Evolutionary conservation across 1,140 invertebrate species (phyloP).

Genomic region (Orchestia grillus): DNA sequence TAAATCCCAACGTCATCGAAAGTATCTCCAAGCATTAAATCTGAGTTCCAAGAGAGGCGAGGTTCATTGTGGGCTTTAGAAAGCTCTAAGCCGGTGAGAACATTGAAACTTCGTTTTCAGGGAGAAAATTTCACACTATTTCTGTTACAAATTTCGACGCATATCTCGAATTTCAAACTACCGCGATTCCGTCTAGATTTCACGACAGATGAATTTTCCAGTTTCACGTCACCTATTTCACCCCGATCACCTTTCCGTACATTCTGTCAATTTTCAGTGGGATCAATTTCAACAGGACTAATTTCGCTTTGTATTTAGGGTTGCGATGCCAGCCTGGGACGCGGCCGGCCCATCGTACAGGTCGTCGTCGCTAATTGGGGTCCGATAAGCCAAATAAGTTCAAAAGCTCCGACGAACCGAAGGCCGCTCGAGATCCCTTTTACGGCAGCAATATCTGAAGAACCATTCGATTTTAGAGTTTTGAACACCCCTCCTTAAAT

Average conservation of each 20-base stretch:
- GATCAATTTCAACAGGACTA: background rate
- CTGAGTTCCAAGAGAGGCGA: too few species aligned
- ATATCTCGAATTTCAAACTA: background rate
- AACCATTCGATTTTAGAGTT: background rate
- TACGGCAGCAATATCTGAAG: slow-evolving; percentile 2
- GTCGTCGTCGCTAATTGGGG: slow-evolving; percentile 29
- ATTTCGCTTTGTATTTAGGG: slow-evolving; percentile 10
- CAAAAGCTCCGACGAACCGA: background rate
- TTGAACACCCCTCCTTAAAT: background rate
- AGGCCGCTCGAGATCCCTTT: background rate
- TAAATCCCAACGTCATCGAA: too few species aligned
- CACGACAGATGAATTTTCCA: background rate
- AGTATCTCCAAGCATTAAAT: too few species aligned
- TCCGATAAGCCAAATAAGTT: slow-evolving; percentile 52
- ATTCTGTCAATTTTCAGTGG: background rate
- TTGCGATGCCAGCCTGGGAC: background rate
- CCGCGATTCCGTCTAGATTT: background rate
- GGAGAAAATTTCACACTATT: background rate
- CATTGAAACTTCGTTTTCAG: too few species aligned
- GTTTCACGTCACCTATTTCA: background rate
- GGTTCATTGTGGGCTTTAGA: too few species aligned
- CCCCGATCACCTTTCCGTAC: background rate
- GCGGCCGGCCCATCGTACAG: background rate
- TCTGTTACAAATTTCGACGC: background rate
- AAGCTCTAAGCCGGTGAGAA: too few species aligned